A percentile compares a stretch with the other conserved stretches of the same genome.
These are phyloP conservation scores for Drosophila paranaensis DNA, from an alignment of 2,888 invertebrate genomes.

Conservation along the genomic window DNA sequence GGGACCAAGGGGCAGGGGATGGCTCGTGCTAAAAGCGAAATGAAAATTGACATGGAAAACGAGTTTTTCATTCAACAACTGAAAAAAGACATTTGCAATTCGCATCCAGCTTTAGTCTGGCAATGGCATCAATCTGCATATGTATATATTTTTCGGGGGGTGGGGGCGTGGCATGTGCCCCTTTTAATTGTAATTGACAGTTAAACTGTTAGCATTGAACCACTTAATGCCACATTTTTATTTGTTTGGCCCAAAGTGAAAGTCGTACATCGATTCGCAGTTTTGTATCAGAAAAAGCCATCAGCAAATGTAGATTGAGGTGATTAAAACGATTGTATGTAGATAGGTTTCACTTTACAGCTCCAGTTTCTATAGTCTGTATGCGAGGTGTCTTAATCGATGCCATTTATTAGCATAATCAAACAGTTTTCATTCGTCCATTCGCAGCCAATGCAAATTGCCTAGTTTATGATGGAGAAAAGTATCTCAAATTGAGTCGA, in stretches of 20 bases:
- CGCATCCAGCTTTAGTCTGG: conserved; percentile 25
- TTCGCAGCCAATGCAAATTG: neutral
- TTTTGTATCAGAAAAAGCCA: neutral
- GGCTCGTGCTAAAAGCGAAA: conserved; percentile 29
- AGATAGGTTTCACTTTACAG: conserved; percentile 18
- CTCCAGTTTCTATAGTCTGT: conserved; percentile 9
- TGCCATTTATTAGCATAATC: conserved; percentile 30
- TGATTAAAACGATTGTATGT: neutral
- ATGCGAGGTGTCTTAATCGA: conserved; percentile 4
- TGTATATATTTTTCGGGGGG: neutral
- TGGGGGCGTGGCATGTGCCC: conserved; percentile 36
- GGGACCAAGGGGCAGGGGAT: neutral
- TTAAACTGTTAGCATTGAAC: conserved; percentile 38
- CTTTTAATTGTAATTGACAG: conserved; percentile 37
- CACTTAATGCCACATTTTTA: conserved; percentile 3
- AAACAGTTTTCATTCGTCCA: neutral
- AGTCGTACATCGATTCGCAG: conserved; percentile 22
- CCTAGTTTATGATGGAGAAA: neutral
- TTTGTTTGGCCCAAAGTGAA: conserved; percentile 41
- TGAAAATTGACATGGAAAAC: conserved; percentile 53
- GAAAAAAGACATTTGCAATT: conserved; percentile 17
- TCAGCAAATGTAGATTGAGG: conserved; percentile 7
- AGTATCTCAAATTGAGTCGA: neutral
- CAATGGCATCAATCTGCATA: conserved; percentile 53
- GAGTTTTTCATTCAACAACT: conserved; percentile 41